Base-by-base conservation (phyloP, 2,113 vertebrate genomes). In the Acanthochromis polyacanthus region DNA sequence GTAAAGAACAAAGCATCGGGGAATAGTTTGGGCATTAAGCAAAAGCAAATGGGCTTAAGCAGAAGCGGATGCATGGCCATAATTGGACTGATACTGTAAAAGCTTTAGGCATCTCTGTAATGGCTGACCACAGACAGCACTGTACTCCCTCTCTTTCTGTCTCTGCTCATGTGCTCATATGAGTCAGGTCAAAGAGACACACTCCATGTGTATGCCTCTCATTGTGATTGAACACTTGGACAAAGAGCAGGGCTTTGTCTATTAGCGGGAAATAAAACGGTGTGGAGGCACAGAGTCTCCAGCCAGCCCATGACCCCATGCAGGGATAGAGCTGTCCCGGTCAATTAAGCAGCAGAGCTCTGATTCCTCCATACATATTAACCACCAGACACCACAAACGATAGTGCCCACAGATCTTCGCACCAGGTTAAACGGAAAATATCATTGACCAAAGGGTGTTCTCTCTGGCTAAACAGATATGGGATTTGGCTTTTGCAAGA, bases 1-100 rank as follows among this genome's bases (percentile, higher is more conserved):
- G 77, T 77, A 58, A 82, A 86, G 86, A 90, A 85, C 43, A 83
- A 85, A 91, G 73, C 82, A 82, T 87, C 17, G 17, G 83, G 85
- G 84, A 89, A 92, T 81, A 84, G 70, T 88, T 84, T 81, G 66
- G 72, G 56, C 83, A 89, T 86, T 85, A 87, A 90, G 81, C 88
- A 83, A 89, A 88, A 87, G 87, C 67, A 90, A 91, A 89, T 89
- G 80, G 86, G 91, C 76, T 82, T 83, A 81, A 81, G 74, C 63
- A 79, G 78, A 84, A 62, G 74, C 57, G 64, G 75, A 83, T 80
- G 77, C 80, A 70, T 59, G 69, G 76, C 71, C 73, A 72, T 89
- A 82, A 82, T 86, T 88, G 80, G 78, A 71, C 57, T 46, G 75
- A 70, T 84, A 80, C 69, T 82, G 84, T 89, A 91, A 86, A 85